A percentile compares a stretch with the other conserved stretches of the same genome.
These are phyloP conservation scores for Vanessa atalanta DNA, from an alignment of 1,140 invertebrate species.

Conservation along the genomic window DNA sequence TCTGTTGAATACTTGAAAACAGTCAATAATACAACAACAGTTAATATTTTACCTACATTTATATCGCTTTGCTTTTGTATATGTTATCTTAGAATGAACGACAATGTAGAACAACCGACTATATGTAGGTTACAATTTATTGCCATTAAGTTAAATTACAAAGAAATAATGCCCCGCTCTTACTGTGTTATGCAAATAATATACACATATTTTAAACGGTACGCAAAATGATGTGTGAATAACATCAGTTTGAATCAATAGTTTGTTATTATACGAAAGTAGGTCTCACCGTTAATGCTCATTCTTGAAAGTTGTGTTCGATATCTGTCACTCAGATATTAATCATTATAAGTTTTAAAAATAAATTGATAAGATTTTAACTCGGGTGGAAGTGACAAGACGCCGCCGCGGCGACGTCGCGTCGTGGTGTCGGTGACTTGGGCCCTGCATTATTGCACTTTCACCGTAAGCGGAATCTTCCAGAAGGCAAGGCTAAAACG, in stretches of 20 bases:
- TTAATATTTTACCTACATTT: background rate
- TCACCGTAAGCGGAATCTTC: constrained; percentile 54
- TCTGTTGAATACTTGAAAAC: no score
- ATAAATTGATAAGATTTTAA: constrained; percentile 19
- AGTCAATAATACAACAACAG: no score
- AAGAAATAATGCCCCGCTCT: background rate
- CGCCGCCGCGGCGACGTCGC: constrained; percentile 27
- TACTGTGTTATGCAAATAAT: constrained; percentile 24
- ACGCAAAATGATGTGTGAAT: constrained; percentile 23
- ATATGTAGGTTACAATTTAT: background rate
- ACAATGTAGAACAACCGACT: background rate
- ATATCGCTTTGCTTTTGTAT: background rate
- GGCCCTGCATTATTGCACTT: constrained; percentile 63
- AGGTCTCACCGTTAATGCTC: constrained; percentile 45
- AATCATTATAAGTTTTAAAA: constrained; percentile 25
- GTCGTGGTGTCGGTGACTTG: constrained; percentile 20
- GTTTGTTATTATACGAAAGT: constrained; percentile 24
- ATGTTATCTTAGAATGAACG: background rate
- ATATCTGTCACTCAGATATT: constrained; percentile 45
- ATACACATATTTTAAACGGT: constrained; percentile 8
- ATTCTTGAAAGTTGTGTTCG: constrained; percentile 43
- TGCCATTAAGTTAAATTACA: background rate
- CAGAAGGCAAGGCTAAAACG: constrained; percentile 42
- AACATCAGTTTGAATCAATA: constrained; percentile 22
- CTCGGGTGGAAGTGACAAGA: constrained; percentile 20